Percentiles rank a stretch among this genome's conserved stretches.
phyloP scores from a whole-genome alignment of 2,113 vertebrate genomes.

The Hypomesus transpacificus region DNA sequence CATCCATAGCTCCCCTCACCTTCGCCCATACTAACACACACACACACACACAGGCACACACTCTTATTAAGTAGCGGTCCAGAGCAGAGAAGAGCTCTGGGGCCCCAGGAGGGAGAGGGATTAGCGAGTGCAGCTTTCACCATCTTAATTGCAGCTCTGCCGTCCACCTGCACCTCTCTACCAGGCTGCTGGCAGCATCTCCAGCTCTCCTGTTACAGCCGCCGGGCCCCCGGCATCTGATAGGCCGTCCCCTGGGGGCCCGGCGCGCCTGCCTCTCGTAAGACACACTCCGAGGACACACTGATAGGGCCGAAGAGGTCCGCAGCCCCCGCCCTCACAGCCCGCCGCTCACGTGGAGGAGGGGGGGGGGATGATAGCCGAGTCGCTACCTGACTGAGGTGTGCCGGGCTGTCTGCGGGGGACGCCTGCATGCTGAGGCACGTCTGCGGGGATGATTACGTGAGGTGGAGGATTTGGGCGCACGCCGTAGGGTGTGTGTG shows the following conservation, averaged over 20 bases:
- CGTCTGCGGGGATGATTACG: too few relatives aligned
- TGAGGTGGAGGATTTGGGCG: background rate
- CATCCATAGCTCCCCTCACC: background rate
- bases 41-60: slow-evolving; percentile 9
- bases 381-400: background rate
- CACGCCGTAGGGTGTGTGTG: slow-evolving; percentile 11
- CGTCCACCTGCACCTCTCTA: background rate
- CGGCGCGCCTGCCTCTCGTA: slow-evolving; percentile 55
- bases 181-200: background rate
- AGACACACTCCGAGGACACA: slow-evolving; percentile 45
- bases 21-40: slow-evolving; percentile 3
- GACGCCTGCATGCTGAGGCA: too few relatives aligned
- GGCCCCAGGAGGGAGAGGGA: slow-evolving; percentile 38
- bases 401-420: background rate
- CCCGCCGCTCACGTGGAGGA: too few relatives aligned
- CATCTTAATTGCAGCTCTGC: slow-evolving; percentile 50
- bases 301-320: background rate
- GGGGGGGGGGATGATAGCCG: too few relatives aligned
- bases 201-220: slow-evolving; percentile 61
- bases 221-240: slow-evolving; percentile 62
- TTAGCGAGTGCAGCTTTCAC: slow-evolving; percentile 58
- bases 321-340: too few relatives aligned
- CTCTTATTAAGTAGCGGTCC: slow-evolving; percentile 16
- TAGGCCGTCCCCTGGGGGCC: slow-evolving; percentile 50
- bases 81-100: slow-evolving; percentile 30